Evolutionary conservation across 2,888 invertebrate species (phyloP), one percentile per base, ranked within the genome.

Genomic region (Polymixis lichenea): DNA sequence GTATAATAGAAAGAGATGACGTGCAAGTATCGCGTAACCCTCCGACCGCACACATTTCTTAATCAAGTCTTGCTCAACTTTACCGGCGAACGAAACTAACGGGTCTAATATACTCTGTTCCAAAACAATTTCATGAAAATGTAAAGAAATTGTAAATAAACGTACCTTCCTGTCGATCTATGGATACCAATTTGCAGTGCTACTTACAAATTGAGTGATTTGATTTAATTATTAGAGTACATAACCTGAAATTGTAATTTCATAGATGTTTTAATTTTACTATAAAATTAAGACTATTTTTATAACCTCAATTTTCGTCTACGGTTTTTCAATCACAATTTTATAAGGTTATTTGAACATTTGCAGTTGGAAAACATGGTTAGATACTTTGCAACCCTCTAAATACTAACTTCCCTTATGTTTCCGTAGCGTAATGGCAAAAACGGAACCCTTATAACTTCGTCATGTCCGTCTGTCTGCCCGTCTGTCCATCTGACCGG

Each of bases 391-490:
- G 22, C n/a, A 38, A 38, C 38, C 8, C n/a, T 22, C 32, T 38
- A 38, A 32, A 38, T 32, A 61, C 22, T 22, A 51, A 51, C 15
- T n/a, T 22, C 9, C 49, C 28, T 22, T 32, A 51, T 9, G 51
- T 2, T 66, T 51, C 9, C 22, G 22, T 32, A n/a, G 9, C 22
- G 19, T 32, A 51, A 66, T 53, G 22, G 9, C 22, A 66, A 66
- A 32, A 66, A n/a, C 17, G 53, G 7, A 67, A 67, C 11, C 53
- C 32, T 32, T 66, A 22, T 53, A 53, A 67, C 28, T 53, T 67
- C n/a, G 17, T n/a, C 1, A 53, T 11, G 7, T 7, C 55, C 3
- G 17, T n/a, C 15, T 67, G 32, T 32, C 15, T 55, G n/a, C 8
- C 0, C n/a, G 32, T 32, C 15, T 55, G n/a, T 13, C 0, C n/a